Evolutionary conservation across 2,113 vertebrate genomes (phyloP), one percentile per base, ranked within the genome.

Genomic region (Ondatra zibethicus): DNA sequence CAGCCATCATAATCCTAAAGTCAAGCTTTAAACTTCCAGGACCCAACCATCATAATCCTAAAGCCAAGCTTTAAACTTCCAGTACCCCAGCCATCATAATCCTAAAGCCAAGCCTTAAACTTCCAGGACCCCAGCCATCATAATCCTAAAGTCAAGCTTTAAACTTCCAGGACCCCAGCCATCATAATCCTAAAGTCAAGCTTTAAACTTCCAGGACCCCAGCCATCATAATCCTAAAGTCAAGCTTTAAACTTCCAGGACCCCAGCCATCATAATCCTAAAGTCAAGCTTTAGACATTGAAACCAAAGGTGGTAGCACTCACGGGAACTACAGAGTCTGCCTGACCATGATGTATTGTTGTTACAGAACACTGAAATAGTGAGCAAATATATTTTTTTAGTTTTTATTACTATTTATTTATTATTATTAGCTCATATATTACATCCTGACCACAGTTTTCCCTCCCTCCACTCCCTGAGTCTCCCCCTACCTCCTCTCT

Each of bases 11-110:
- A 73, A 77, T 39, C 78, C 47, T 29, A 92, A 93, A 90, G 92
- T 94, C 77, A 90, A 66, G 77, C 45, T 11, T 89, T 70, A 78
- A 19, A 29, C 1, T 47, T 75, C 91, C 72, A 97, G 13, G 89
- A 78, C 72, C 9, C 45, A 55, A 75, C 14, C 14, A 19, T 78
- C 19, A 78, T 65, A 73, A 77, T 39, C 78, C 47, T 29, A 92
- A 93, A 90, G 92, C n/a, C n/a, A n/a, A n/a, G n/a, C n/a, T n/a
- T n/a, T 80, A 92, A 47, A 84, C 82, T 47, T 75, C 91, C 72
- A 97, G 13, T 87, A 78, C 72, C 9, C 45, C n/a, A 55, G 78
- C 14, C 14, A 19, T 78, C 19, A 78, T 65, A 73, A 77, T 39
- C 78, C 47, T 29, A 92, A 93, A 90, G 92, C n/a, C n/a, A n/a